These are phyloP conservation scores for Esox masquinongy DNA, from an alignment of 2,797 vertebrate genomes.

Conservation along the genomic window DNA sequence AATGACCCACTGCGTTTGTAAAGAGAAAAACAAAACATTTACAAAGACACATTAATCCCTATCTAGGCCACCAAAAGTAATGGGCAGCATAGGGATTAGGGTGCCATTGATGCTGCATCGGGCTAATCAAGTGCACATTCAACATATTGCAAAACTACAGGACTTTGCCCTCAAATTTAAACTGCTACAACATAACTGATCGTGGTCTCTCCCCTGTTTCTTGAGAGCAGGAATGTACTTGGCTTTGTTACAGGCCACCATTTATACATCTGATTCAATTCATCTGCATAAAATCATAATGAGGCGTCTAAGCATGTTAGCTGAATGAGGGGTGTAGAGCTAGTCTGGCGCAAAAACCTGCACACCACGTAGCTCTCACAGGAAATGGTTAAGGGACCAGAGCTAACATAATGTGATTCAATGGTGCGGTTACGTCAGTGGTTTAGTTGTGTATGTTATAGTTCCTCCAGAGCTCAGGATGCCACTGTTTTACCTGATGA, in stretches of 20 bases:
- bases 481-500: conserved; percentile 75
- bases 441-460: not conserved
- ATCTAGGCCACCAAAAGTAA: not conserved
- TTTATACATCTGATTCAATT: not conserved
- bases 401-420: not conserved
- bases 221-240: not conserved
- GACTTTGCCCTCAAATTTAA: not conserved
- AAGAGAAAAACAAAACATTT: not conserved
- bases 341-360: not conserved
- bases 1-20: conserved; percentile 74
- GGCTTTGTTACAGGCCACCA: not conserved
- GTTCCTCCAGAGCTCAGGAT: not conserved
- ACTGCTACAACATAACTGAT: not conserved
- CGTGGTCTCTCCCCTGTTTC: not conserved
- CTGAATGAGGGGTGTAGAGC: not conserved
- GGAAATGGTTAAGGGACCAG: not conserved
- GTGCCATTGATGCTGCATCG: not conserved
- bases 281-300: not conserved
- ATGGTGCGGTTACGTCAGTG: not conserved
- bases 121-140: not conserved
- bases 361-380: not conserved
- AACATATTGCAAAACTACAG: not conserved
- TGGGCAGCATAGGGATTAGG: not conserved
- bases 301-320: not conserved
- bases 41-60: conserved; percentile 8